Evolutionary conservation across 2,113 vertebrate species (phyloP), one percentile per base, ranked within the genome.

Genomic region (Hemiprocne comata): DNA sequence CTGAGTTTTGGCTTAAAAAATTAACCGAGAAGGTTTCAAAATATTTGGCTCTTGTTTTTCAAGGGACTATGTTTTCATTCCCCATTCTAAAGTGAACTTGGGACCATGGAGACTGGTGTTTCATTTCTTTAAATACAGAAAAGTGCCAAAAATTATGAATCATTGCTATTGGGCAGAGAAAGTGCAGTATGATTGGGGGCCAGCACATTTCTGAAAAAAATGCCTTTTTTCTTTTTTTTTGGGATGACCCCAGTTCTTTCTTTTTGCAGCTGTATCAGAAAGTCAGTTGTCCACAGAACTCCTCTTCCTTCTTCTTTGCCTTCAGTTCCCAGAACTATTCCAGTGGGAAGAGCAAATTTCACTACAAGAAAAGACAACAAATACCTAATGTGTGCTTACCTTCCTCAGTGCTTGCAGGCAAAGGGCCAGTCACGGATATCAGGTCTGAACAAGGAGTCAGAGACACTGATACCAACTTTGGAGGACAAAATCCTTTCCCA

Each of bases 41-140:
- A 75, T 69, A 87, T 65, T 75, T 89, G 26, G 15, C 26, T 80
- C 89, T 80, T 89, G 18, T 66, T 87, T 90, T 87, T 80, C 53
- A 62, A 79, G 31, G 28, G 40, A 82, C 85, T 73, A 85, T 58
- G 31, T 76, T 95, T 93, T 95, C 28, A 58, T 93, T 92, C 23
- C 12, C 17, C 42, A 58, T 74, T 79, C 84, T 91, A 81, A 94
- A 79, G 46, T 28, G 91, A 93, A 85, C 36, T 57, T 79, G 40
- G 36, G 44, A 79, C 62, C 60, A 21, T 13, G 17, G 70, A 91
- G 61, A 65, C 54, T 36, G 23, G 20, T 90, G 44, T 94, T 92
- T 89, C 6, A 38, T 95, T 93, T 79, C 62, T 93, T 82, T 34
- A 70, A 79, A 66, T 25, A 65, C 81, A 75, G 60, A 61, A 54